Conservation (phyloP, 1,140 invertebrate species). For the Macrotrachela quadricornifera region DNA sequence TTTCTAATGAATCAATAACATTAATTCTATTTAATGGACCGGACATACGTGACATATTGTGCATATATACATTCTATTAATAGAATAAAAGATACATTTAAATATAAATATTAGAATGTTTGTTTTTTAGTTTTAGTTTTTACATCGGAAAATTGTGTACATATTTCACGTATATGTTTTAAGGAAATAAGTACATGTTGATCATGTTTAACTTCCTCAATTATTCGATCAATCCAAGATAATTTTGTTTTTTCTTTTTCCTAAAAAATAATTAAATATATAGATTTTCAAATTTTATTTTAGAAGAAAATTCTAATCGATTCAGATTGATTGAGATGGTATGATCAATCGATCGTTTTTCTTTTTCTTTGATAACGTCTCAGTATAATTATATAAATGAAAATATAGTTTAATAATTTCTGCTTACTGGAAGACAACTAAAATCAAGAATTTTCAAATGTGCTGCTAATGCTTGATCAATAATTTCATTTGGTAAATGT, state of each 20-base stretch:
- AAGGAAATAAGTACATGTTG: constrained; percentile 73
- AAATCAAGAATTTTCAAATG: constrained; percentile 95
- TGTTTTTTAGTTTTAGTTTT: too few species aligned
- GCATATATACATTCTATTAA: neutral
- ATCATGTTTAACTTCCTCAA: constrained; percentile 71
- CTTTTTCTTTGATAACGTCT: too few species aligned
- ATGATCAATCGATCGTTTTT: too few species aligned
- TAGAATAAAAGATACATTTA: neutral
- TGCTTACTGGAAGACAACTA: constrained; percentile 76
- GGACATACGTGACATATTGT: too few species aligned
- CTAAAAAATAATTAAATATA: constrained; percentile 27
- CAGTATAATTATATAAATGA: too few species aligned
- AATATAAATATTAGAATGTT: neutral
- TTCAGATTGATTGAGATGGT: too few species aligned
- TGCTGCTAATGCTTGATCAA: constrained; percentile 79
- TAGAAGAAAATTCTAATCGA: too few species aligned
- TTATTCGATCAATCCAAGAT: constrained; percentile 78
- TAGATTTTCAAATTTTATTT: too few species aligned
- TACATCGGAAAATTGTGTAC: constrained; percentile 46
- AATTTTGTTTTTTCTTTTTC: constrained; percentile 85
- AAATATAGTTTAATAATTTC: too few species aligned
- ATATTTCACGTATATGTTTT: constrained; percentile 84
- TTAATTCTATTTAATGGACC: too few species aligned
- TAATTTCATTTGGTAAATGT: constrained; percentile 84
- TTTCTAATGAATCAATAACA: too few species aligned